These are phyloP conservation scores for Ceyx melanurus DNA, from an alignment of 2,113 vertebrate genomes.

Conservation along the genomic window DNA sequence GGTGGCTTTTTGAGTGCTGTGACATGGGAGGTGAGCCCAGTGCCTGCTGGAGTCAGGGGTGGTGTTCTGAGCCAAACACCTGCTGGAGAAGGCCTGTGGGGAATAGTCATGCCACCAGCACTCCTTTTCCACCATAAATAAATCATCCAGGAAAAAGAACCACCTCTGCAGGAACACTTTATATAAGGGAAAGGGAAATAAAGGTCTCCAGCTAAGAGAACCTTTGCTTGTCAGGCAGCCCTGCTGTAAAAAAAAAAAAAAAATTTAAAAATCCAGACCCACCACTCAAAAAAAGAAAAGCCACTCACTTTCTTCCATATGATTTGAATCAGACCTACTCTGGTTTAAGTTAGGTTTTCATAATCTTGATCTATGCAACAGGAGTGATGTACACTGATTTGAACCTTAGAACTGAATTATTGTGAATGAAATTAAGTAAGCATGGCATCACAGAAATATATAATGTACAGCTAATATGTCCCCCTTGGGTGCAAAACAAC, in stretches of 20 bases:
- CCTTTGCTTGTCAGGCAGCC: conserved; percentile 3
- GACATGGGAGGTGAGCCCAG: background rate
- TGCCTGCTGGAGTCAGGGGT: background rate
- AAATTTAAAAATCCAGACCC: too few species aligned
- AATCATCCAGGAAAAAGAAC: background rate
- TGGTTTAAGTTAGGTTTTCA: conserved; percentile 37
- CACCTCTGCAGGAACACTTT: background rate
- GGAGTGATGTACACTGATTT: conserved; percentile 38
- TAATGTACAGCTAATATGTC: conserved; percentile 67
- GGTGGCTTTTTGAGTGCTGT: background rate
- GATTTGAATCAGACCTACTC: conserved; percentile 18
- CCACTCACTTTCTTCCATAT: background rate
- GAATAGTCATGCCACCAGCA: background rate
- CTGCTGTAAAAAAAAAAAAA: background rate
- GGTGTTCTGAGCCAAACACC: background rate
- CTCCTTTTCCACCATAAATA: conserved; percentile 20
- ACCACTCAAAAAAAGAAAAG: background rate
- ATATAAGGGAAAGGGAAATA: background rate
- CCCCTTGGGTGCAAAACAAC: conserved; percentile 62
- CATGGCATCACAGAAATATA: conserved; percentile 66
- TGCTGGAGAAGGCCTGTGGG: background rate
- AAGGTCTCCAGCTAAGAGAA: background rate
- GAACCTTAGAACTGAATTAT: conserved; percentile 49
- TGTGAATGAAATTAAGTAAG: conserved; percentile 68
- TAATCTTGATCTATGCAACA: conserved; percentile 34